Percentiles rank a stretch among this genome's conserved stretches.
Conservation (phyloP, 2,888 invertebrate species). For the Smittia aterrima region DNA sequence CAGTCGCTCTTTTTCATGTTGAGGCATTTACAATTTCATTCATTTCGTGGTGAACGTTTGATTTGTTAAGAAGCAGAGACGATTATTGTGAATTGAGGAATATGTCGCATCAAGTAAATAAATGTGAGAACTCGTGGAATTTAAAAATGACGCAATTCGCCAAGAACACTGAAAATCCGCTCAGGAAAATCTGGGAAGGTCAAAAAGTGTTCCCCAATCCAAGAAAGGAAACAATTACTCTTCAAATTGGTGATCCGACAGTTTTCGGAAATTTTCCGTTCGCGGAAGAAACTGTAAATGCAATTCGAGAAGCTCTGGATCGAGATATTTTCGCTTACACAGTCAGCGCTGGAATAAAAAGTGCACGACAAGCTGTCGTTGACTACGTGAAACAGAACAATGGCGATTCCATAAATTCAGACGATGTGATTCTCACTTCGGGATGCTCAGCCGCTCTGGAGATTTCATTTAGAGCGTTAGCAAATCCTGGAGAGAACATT, state of each 20-base stretch:
- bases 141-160: conserved; percentile 30
- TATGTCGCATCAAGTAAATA: not conserved
- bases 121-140: conserved; percentile 4
- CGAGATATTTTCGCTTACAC: conserved; percentile 80
- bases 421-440: conserved; percentile 89
- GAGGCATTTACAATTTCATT: not conserved
- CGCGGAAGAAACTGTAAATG: conserved; percentile 57
- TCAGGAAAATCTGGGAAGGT: conserved; percentile 38
- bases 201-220: conserved; percentile 6
- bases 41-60: not conserved
- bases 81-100: not conserved
- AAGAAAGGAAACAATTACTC: not conserved
- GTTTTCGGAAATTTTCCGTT: conserved; percentile 21
- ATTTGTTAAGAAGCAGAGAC: not conserved
- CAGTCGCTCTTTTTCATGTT: not conserved
- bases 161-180: conserved; percentile 20
- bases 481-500: conserved; percentile 88
- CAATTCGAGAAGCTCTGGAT: conserved; percentile 70
- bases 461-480: conserved; percentile 83
- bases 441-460: conserved; percentile 96
- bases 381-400: conserved; percentile 73
- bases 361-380: conserved; percentile 80
- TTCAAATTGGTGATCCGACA: conserved; percentile 39
- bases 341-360: conserved; percentile 74
- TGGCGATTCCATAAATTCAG: conserved; percentile 57